These are phyloP conservation scores for Caenorhabditis sulstoni DNA, from an alignment of 2,888 invertebrate genomes.

Conservation along the genomic window DNA sequence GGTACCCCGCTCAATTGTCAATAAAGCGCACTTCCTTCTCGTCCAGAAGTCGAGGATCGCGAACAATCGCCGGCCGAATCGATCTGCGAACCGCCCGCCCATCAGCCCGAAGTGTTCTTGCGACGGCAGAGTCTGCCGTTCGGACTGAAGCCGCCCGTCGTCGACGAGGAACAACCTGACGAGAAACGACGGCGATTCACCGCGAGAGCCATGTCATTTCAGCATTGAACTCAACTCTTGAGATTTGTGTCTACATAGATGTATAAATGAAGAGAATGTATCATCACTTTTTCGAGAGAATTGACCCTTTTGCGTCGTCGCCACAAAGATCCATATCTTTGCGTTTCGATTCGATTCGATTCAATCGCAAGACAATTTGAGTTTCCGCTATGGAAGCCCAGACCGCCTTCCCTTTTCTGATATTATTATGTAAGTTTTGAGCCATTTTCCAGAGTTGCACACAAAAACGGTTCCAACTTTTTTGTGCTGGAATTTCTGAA, in stretches of 20 bases:
- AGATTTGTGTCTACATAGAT: neutral
- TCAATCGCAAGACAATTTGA: too few relatives aligned
- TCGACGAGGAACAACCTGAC: neutral
- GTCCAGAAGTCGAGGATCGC: slow-evolving; percentile 56
- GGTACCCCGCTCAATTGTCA: slow-evolving; percentile 37
- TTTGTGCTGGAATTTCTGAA: too few relatives aligned
- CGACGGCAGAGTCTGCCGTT: slow-evolving; percentile 54
- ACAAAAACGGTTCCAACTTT: too few relatives aligned
- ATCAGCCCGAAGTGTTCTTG: slow-evolving; percentile 55
- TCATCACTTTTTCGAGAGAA: too few relatives aligned
- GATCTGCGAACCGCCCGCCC: slow-evolving; percentile 54
- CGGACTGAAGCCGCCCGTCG: slow-evolving; percentile 24
- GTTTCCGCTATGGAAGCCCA: too few relatives aligned
- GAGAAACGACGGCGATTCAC: slow-evolving; percentile 29
- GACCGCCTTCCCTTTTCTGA: too few relatives aligned
- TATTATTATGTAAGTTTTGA: too few relatives aligned
- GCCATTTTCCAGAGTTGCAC: too few relatives aligned
- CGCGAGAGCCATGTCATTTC: slow-evolving; percentile 54
- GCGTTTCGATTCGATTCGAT: too few relatives aligned
- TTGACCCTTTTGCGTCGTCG: too few relatives aligned
- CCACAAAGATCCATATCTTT: too few relatives aligned
- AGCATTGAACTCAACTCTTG: slow-evolving; percentile 29
- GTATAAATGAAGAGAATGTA: too few relatives aligned
- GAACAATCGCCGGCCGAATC: slow-evolving; percentile 51
- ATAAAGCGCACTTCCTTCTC: neutral